phyloP scores from a whole-genome alignment of 2,888 invertebrate genomes.

The Vanessa cardui region DNA sequence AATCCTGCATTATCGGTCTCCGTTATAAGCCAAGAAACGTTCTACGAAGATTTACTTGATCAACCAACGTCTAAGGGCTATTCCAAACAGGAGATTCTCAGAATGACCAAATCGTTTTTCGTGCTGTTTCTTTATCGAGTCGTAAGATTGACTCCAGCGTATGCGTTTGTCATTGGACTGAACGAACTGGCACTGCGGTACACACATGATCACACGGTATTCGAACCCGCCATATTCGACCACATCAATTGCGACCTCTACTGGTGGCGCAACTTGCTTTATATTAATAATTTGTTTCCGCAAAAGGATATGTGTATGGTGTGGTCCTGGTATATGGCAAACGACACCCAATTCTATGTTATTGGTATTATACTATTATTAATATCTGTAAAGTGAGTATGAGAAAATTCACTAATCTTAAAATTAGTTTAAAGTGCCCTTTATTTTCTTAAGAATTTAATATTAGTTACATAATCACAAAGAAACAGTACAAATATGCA shows the following conservation, averaged over 20 bases:
- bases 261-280: constrained; percentile 94
- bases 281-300: constrained; percentile 91
- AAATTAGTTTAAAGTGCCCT: no score
- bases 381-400: constrained; percentile 86
- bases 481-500: no score
- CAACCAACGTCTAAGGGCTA: constrained; percentile 63
- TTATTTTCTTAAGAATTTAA: no score
- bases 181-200: constrained; percentile 88
- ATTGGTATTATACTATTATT: constrained; percentile 86
- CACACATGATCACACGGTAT: constrained; percentile 87
- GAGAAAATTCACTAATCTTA: not conserved
- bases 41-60: constrained; percentile 72
- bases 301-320: constrained; percentile 90
- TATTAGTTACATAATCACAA: no score
- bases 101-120: constrained; percentile 74
- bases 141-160: constrained; percentile 90
- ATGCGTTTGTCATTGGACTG: constrained; percentile 89
- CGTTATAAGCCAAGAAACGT: constrained; percentile 74
- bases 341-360: constrained; percentile 90
- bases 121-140: constrained; percentile 82
- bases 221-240: constrained; percentile 87
- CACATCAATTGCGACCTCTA: constrained; percentile 88
- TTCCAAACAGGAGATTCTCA: constrained; percentile 62
- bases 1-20: constrained; percentile 71
- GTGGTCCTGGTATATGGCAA: constrained; percentile 93